Evolutionary conservation across 2,797 vertebrate species (phyloP).

Genomic region (Leptatherina wallacei): DNA sequence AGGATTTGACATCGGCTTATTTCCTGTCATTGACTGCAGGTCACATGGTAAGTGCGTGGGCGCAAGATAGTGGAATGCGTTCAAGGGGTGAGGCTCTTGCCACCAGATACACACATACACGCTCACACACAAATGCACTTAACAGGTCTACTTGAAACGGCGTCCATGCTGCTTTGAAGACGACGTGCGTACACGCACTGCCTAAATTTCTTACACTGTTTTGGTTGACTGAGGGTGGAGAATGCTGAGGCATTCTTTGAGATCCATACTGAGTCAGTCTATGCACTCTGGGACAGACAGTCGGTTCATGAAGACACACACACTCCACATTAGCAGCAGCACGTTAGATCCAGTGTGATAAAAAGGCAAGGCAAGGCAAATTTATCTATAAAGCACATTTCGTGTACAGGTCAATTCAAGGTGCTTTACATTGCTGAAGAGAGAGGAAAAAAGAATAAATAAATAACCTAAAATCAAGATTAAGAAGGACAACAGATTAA

Average conservation of each 20-base stretch:
- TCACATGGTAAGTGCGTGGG: slow-evolving; percentile 82
- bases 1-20: slow-evolving; percentile 79
- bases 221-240: slow-evolving; percentile 34
- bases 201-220: slow-evolving; percentile 10
- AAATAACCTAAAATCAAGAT: too few species aligned
- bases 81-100: slow-evolving; percentile 78
- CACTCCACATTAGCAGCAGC: slow-evolving; percentile 31
- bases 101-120: slow-evolving; percentile 39
- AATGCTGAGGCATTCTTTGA: slow-evolving; percentile 27
- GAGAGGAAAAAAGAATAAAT: too few species aligned
- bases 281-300: slow-evolving; percentile 9
- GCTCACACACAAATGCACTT: slow-evolving; percentile 11
- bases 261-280: slow-evolving; percentile 29
- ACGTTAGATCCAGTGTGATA: slow-evolving; percentile 50
- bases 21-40: slow-evolving; percentile 81
- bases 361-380: slow-evolving; percentile 9
- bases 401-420: too few species aligned
- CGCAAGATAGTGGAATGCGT: slow-evolving; percentile 81
- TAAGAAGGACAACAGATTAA: too few species aligned
- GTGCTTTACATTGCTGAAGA: too few species aligned
- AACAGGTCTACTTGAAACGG: slow-evolving; percentile 9
- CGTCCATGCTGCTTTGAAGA: slow-evolving; percentile 4
- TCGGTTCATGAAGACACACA: slow-evolving; percentile 32
- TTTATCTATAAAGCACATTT: too few species aligned
- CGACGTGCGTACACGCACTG: background rate